Evolutionary conservation across 2,797 vertebrate genomes (phyloP).

Genomic region (Centroberyx gerrardi): DNA sequence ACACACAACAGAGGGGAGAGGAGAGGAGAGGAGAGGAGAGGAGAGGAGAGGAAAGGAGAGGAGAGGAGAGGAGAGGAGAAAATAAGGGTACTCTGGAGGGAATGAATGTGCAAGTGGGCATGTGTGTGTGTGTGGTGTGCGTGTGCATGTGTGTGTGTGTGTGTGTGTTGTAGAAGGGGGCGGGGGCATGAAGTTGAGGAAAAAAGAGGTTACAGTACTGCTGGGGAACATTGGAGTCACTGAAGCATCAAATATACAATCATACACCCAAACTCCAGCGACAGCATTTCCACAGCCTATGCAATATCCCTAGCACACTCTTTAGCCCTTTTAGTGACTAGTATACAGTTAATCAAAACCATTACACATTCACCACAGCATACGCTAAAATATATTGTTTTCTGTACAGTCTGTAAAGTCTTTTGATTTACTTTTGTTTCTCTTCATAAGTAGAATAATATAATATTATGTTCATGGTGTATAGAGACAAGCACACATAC

Average conservation of each 20-base stretch:
- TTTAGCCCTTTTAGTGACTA: conserved; percentile 12
- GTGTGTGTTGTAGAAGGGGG: no score
- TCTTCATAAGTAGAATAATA: background rate
- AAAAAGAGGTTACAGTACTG: conserved; percentile 10
- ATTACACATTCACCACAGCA: conserved; percentile 5
- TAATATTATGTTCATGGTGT: background rate
- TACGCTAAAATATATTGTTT: background rate
- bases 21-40: conserved; percentile 3
- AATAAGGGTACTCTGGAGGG: no score
- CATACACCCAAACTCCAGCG: background rate
- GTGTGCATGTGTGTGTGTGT: no score
- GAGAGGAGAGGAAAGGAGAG: conserved; percentile 1
- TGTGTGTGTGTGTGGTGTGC: no score
- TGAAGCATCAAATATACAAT: conserved; percentile 13
- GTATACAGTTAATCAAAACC: conserved; percentile 22
- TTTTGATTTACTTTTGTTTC: background rate
- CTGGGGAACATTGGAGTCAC: conserved; percentile 38
- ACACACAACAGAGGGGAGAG: conserved; percentile 10
- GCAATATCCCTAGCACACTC: background rate
- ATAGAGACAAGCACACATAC: background rate
- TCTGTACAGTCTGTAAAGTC: conserved; percentile 1
- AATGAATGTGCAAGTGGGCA: background rate
- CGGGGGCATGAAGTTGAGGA: background rate
- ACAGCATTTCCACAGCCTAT: conserved; percentile 12
- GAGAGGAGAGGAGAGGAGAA: no score